phyloP scores from a whole-genome alignment of 2,888 invertebrate genomes.

The Exocentrus adspersus region DNA sequence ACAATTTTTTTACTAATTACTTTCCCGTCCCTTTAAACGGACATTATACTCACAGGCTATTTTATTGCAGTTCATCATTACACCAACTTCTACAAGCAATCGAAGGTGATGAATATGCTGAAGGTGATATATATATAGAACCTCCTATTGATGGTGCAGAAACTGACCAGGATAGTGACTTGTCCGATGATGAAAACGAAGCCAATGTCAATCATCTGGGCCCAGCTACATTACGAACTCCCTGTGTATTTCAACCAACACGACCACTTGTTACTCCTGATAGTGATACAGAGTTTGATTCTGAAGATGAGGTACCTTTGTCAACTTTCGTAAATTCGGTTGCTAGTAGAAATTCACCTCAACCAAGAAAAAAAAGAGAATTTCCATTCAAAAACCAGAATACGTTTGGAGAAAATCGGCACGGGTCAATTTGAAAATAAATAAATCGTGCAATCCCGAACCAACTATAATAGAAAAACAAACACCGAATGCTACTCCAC shows the following conservation, averaged over 20 bases:
- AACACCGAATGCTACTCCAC: not conserved
- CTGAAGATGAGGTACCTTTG: not conserved
- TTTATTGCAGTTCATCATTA: not conserved
- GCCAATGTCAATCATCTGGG: conserved; percentile 6
- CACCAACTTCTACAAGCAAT: not conserved
- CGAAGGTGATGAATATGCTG: not conserved
- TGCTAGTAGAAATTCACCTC: not conserved
- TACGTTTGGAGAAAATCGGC: not conserved
- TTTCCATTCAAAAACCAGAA: not conserved
- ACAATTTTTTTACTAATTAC: not conserved
- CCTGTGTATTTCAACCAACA: not conserved
- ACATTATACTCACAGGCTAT: not conserved
- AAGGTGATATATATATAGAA: not conserved
- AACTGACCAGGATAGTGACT: conserved; percentile 14
- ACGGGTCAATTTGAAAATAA: not conserved
- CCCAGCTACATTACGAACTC: conserved; percentile 6
- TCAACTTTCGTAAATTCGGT: not conserved
- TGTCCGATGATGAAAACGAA: conserved; percentile 10
- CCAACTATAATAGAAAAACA: not conserved
- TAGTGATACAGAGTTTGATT: not conserved
- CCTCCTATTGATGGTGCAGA: conserved; percentile 14
- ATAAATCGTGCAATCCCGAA: not conserved
- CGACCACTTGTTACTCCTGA: not conserved
- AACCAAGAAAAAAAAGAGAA: not conserved
- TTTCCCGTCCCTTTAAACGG: not conserved